Conservation (phyloP, 2,888 invertebrate genomes). For the Meteorus cinctellus region DNA sequence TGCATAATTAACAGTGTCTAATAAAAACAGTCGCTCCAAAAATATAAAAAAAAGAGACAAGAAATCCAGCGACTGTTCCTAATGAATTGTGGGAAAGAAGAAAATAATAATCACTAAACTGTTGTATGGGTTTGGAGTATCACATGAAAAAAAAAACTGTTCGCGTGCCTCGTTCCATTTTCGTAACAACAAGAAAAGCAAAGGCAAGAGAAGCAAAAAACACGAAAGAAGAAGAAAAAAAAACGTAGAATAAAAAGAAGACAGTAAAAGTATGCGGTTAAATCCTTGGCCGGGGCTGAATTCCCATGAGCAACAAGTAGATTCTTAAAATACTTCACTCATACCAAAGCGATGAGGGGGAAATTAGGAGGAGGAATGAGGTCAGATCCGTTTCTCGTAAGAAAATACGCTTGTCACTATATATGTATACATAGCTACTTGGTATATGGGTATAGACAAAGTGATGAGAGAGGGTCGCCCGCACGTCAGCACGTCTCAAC, state of each 20-base stretch:
- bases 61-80: not conserved
- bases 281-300: constrained; percentile 60
- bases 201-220: constrained; percentile 27
- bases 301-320: constrained; percentile 68
- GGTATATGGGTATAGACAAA: not conserved
- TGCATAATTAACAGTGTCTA: too few species aligned
- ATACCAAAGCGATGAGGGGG: not conserved
- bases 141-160: not conserved
- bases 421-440: not conserved
- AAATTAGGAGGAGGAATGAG: constrained; percentile 42
- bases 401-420: constrained; percentile 47
- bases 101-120: not conserved
- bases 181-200: constrained; percentile 38
- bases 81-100: not conserved
- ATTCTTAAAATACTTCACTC: constrained; percentile 60
- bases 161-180: constrained; percentile 41
- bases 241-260: constrained; percentile 15
- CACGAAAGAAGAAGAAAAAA: constrained; percentile 32
- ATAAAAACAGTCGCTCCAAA: not conserved
- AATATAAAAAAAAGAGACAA: not conserved
- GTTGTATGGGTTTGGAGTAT: constrained; percentile 1
- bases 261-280: constrained; percentile 39
- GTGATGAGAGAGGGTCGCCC: constrained; percentile 1
- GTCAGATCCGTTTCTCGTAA: constrained; percentile 52
- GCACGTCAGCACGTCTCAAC: constrained; percentile 29